Evolutionary conservation across 2,888 invertebrate genomes (phyloP), one percentile per base, ranked within the genome.

Genomic region (Panopea generosa): DNA sequence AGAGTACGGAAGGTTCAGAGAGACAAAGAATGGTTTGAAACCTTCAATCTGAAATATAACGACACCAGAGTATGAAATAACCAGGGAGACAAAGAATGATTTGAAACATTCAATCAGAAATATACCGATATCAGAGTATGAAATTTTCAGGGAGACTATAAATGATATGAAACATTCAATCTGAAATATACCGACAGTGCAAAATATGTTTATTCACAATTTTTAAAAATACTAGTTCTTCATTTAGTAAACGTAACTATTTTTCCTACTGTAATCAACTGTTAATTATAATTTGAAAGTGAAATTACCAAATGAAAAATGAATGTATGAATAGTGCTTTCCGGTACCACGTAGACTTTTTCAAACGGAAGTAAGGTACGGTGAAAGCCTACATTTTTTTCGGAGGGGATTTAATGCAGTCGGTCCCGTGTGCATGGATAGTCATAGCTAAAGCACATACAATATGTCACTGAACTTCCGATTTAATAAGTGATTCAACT

Each of bases 1-100:
- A 0, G 96, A 95, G 87, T 96, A 96, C 0, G 99, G 99, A 52
- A 99, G 93, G 90, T 98, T 96, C 14, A 97, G 94, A 14, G 96
- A 95, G 57, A 98, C 95, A 83, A 96, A 96, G 91, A 99, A 97
- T 16, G 96, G 96, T 83, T 96, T 95, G 92, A 96, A 96, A 1
- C 97, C 96, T 93, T 95, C 95, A 59, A 95, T 93, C 95, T 93
- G 92, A 14, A 76, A 66, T 27, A 24, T 26, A 47, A 53, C 16
- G 45, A 7, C 24, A n/a, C n/a, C 95, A 0, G 96, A 95, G 87
- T 96, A 96, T 0, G 99, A 99, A 52, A 99, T 93, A 90, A 98
- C 96, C 14, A 97, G 94, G 14, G 96, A 95, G 56, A 98, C 95
- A 83, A 96, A 96, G 91, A 99, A 97, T 16, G 96, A 95, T 83